phyloP scores from a whole-genome alignment of 2,797 vertebrate species.

The Salmo trutta region DNA sequence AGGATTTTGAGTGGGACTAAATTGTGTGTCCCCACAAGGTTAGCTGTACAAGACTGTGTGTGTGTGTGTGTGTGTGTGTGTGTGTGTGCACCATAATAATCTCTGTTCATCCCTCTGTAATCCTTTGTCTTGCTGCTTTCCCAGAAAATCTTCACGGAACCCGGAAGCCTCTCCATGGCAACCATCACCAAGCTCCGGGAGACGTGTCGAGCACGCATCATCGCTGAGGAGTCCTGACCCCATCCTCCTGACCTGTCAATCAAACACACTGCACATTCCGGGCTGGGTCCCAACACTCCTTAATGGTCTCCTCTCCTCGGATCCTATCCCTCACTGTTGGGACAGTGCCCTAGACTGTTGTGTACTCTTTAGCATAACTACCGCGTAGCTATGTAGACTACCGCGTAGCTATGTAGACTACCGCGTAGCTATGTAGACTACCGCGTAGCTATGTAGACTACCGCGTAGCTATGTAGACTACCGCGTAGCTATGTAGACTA shows the following conservation, averaged over 20 bases:
- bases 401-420: background rate
- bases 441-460: background rate
- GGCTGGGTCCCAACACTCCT: background rate
- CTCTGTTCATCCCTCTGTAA: background rate
- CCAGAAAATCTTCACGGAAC: constrained; percentile 89
- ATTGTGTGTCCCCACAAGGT: no score
- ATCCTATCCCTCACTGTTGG: background rate
- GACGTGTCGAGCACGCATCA: constrained; percentile 72
- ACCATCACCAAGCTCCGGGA: constrained; percentile 83
- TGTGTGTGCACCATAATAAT: background rate
- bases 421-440: no score
- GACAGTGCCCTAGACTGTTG: constrained; percentile 18
- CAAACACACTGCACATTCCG: constrained; percentile 61
- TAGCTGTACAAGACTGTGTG: no score
- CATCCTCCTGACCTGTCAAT: background rate
- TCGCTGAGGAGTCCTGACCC: constrained; percentile 66
- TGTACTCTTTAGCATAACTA: constrained; percentile 28
- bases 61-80: background rate
- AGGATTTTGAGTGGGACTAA: no score
- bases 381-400: background rate
- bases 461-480: background rate
- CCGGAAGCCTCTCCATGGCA: constrained; percentile 84
- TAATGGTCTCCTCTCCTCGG: background rate
- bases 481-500: background rate
- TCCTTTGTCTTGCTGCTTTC: constrained; percentile 33